Percentiles rank a stretch among this genome's conserved stretches.
Evolutionary conservation across 2,113 vertebrate species (phyloP).

Genomic region (Ctenodactylus gundi): DNA sequence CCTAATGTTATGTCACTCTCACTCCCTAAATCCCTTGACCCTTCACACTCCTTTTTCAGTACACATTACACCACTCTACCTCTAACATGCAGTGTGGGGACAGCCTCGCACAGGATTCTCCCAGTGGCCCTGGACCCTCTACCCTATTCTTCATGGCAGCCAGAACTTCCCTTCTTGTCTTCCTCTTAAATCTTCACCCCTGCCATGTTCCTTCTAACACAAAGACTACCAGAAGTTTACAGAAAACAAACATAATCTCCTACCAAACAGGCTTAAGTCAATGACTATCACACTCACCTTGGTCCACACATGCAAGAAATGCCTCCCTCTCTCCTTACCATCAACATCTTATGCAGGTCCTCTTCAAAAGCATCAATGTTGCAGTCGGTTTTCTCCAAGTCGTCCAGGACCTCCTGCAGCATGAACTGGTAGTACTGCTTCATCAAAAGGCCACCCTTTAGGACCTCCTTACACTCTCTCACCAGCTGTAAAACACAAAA

Average conservation of each 20-base stretch:
- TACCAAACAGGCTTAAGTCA: background rate
- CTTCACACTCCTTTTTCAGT: no score
- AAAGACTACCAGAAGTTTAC: background rate
- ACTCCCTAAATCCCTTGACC: background rate
- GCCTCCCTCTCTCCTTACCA: conserved; percentile 81
- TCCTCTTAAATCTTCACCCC: no score
- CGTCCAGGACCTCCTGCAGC: conserved; percentile 90
- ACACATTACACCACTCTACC: no score
- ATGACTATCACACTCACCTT: no score
- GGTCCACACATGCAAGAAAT: fast-evolving
- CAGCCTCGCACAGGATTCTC: no score
- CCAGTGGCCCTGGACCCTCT: no score
- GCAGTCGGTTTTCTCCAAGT: conserved; percentile 88
- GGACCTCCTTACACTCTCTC: conserved; percentile 97
- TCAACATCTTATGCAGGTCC: conserved; percentile 98
- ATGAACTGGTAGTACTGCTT: conserved; percentile 99
- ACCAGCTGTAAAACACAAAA: conserved; percentile 90
- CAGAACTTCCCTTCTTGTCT: no score
- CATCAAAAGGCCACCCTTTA: conserved; percentile 98
- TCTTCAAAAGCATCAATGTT: conserved; percentile 99
- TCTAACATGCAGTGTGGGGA: no score
- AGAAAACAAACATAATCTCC: background rate
- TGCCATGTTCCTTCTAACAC: background rate
- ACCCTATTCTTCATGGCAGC: no score
- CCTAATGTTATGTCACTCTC: background rate